Evolutionary conservation across 2,888 invertebrate species (phyloP).

Genomic region (Electrophaes corylata): DNA sequence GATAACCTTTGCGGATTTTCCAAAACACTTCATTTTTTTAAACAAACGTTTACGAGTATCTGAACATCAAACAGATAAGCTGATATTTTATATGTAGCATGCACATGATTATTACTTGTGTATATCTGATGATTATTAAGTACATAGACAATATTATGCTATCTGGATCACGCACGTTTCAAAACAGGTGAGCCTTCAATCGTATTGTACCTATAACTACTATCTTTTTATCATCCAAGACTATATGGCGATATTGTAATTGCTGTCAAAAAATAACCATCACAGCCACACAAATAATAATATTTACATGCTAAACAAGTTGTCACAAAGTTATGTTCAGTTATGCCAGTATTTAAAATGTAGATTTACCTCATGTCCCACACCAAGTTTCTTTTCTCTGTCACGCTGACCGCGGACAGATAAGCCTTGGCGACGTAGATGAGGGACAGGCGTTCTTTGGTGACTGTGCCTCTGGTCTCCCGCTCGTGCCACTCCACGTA

Average conservation of each 20-base stretch:
- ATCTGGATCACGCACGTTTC: conserved; percentile 16
- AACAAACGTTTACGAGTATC: too few relatives aligned
- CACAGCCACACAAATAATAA: neutral
- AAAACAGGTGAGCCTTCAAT: conserved; percentile 2
- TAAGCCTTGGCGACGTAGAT: conserved; percentile 92
- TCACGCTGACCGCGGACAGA: conserved; percentile 91
- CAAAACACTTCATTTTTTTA: too few relatives aligned
- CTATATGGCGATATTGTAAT: neutral
- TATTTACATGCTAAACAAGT: neutral
- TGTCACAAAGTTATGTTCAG: neutral
- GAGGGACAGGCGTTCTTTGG: conserved; percentile 87
- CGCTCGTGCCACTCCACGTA: conserved; percentile 95
- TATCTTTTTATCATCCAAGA: conserved; percentile 1
- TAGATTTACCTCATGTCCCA: conserved; percentile 87
- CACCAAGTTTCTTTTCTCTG: conserved; percentile 94
- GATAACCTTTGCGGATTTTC: too few relatives aligned
- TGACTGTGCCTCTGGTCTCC: conserved; percentile 87
- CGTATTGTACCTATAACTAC: neutral
- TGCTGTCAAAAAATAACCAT: conserved; percentile 3
- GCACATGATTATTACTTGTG: too few relatives aligned
- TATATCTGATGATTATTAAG: neutral
- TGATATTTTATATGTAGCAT: too few relatives aligned
- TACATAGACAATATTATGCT: neutral
- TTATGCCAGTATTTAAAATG: neutral
- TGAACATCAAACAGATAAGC: too few relatives aligned